Evolutionary conservation across 2,888 invertebrate species (phyloP).

Genomic region (Didymodactylos carnosus): DNA sequence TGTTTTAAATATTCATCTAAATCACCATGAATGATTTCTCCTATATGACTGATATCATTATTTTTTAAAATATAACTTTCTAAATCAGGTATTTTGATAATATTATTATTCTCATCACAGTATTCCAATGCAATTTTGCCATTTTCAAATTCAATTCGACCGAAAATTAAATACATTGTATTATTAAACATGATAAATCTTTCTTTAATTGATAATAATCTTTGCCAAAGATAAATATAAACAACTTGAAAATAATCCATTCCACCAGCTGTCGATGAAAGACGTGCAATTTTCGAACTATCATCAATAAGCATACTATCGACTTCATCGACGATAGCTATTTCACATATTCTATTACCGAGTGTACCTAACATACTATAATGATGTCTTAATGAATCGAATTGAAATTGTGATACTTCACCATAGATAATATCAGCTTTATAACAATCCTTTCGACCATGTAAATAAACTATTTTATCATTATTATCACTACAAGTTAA

Average conservation of each 20-base stretch:
- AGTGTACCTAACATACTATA: constrained; percentile 9
- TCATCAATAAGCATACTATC: constrained; percentile 16
- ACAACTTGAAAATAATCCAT: constrained; percentile 15
- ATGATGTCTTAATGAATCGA: constrained; percentile 13
- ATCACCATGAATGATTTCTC: background rate
- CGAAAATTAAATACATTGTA: background rate
- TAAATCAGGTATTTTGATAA: background rate
- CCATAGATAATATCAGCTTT: constrained; percentile 15
- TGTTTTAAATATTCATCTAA: constrained; percentile 1
- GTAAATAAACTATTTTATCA: constrained; percentile 3
- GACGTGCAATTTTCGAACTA: constrained; percentile 11
- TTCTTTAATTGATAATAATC: background rate
- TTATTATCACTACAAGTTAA: constrained; percentile 3
- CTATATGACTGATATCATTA: background rate
- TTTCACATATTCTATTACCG: constrained; percentile 1
- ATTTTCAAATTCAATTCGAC: background rate
- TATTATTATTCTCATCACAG: background rate
- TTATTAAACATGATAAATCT: background rate
- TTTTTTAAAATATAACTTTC: background rate
- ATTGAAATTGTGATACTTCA: constrained; percentile 15
- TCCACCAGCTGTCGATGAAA: constrained; percentile 9
- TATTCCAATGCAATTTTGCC: background rate
- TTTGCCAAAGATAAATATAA: constrained; percentile 14
- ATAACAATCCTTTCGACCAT: constrained; percentile 14
- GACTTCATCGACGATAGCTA: constrained; percentile 16